Conservation (phyloP, 2,113 vertebrate genomes). For the Manacus vitellinus region DNA sequence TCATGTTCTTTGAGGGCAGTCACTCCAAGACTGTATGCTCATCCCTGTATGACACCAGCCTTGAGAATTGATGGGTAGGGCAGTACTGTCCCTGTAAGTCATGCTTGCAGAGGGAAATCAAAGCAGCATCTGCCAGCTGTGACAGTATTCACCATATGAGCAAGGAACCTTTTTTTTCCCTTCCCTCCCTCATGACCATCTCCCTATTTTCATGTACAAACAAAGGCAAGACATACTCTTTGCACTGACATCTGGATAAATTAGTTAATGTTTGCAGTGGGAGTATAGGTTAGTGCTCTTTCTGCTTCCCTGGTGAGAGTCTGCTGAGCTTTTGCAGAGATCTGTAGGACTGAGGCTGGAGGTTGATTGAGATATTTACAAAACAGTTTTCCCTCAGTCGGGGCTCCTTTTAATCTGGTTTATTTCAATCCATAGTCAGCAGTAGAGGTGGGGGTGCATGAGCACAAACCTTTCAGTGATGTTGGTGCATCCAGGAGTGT, state of each 20-base stretch:
- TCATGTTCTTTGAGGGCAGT: not conserved
- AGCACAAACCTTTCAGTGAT: not conserved
- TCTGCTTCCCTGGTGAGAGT: not conserved
- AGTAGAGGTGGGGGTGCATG: not conserved
- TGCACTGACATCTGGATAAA: not conserved
- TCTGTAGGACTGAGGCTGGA: not conserved
- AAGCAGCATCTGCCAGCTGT: not conserved
- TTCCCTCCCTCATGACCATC: not conserved
- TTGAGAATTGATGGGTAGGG: not conserved
- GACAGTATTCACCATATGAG: not conserved
- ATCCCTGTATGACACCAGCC: not conserved
- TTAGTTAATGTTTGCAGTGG: not conserved
- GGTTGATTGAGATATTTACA: not conserved
- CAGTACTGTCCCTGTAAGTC: not conserved
- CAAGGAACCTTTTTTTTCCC: not conserved
- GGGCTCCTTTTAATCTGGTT: not conserved
- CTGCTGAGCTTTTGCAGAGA: not conserved
- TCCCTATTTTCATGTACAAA: not conserved
- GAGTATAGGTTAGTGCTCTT: not conserved
- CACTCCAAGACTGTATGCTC: rapidly evolving
- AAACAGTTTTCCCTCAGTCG: not conserved
- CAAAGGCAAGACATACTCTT: not conserved
- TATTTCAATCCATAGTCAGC: not conserved
- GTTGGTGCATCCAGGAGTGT: not conserved
- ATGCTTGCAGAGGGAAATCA: not conserved